Evolutionary conservation across 2,888 invertebrate species (phyloP).

Genomic region (Hyposoter didymator): DNA sequence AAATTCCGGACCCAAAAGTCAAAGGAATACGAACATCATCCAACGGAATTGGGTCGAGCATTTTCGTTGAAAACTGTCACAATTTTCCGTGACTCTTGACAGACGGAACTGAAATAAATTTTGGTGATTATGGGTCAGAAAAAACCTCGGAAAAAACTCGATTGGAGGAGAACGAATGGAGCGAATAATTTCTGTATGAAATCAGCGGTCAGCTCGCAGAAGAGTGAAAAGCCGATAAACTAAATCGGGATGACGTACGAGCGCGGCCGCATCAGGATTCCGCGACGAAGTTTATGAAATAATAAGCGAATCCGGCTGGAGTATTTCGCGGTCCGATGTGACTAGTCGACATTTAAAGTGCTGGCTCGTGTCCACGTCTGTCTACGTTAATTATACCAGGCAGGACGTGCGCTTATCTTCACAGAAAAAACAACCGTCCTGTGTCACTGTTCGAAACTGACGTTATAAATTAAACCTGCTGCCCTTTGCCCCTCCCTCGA

Average conservation of each 20-base stretch:
- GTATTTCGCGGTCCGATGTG: conserved; percentile 67
- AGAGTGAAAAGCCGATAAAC: conserved; percentile 53
- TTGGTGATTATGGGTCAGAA: not conserved
- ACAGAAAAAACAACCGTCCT: conserved; percentile 11
- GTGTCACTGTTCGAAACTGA: conserved; percentile 62
- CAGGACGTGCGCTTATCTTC: conserved; percentile 59
- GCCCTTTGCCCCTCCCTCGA: not conserved
- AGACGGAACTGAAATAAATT: not conserved
- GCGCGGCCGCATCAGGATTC: conserved; percentile 15
- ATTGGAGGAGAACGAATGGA: conserved; percentile 1
- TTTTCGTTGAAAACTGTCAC: not conserved
- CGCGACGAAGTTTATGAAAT: conserved; percentile 75
- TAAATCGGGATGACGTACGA: conserved; percentile 58
- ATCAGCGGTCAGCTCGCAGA: conserved; percentile 33
- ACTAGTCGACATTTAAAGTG: conserved; percentile 81
- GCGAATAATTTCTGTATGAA: conserved; percentile 21
- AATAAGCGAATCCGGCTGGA: conserved; percentile 76
- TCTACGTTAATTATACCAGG: conserved; percentile 78
- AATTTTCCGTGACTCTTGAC: not conserved
- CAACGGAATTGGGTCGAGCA: not conserved
- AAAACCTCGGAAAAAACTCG: not conserved
- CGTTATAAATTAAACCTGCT: conserved; percentile 45
- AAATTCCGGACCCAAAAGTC: not conserved
- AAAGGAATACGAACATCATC: not conserved
- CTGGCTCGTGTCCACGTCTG: conserved; percentile 81